Conservation (phyloP, 2,113 vertebrate species). For the Myotis yumanensis region DNA sequence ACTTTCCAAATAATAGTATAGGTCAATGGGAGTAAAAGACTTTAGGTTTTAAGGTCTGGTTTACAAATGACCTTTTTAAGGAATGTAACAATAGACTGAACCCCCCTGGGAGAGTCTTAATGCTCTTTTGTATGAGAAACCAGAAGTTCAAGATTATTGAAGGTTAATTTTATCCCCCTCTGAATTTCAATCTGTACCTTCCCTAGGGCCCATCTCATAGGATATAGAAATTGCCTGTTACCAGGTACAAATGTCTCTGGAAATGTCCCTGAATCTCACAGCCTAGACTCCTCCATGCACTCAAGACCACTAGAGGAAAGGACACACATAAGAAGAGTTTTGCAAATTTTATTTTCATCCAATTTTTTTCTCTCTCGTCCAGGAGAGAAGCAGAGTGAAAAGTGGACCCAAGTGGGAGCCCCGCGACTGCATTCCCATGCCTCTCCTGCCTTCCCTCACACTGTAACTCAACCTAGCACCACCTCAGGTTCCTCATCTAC, state of each 20-base stretch:
- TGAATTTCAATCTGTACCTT: not conserved
- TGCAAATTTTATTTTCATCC: not conserved
- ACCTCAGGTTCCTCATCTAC: not conserved
- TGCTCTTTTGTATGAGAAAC: not conserved
- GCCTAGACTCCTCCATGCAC: not conserved
- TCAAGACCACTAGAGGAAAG: not conserved
- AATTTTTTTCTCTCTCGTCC: not conserved
- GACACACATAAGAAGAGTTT: not conserved
- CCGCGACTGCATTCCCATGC: not conserved
- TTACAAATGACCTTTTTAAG: conserved; percentile 46
- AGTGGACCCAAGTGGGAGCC: not conserved
- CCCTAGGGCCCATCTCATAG: not conserved
- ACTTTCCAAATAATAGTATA: not conserved
- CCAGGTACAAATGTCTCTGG: not conserved
- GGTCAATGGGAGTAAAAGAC: not conserved
- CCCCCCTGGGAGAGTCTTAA: not conserved
- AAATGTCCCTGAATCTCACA: not conserved
- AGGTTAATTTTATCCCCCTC: not conserved
- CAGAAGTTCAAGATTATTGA: not conserved
- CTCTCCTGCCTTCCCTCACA: not conserved
- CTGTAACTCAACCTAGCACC: accelerated
- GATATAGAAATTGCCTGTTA: conserved; percentile 2
- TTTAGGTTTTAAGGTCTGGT: not conserved
- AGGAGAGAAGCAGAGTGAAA: not conserved
- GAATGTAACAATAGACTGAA: not conserved